Conservation (phyloP, 2,888 invertebrate species). For the Lasiommata megera region DNA sequence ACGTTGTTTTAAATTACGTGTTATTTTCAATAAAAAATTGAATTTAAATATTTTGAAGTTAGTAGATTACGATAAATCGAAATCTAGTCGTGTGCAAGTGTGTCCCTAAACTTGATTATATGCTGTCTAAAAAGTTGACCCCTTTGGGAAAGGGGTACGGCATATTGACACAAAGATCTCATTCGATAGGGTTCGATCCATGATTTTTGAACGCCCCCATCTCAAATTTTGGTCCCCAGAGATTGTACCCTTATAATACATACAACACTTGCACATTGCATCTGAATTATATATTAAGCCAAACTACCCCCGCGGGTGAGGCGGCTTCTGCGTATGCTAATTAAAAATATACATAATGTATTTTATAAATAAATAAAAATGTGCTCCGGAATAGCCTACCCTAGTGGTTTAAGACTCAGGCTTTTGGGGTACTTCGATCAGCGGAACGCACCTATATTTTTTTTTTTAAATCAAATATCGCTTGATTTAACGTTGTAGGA, state of each 20-base stretch:
- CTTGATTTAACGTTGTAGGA: too few species aligned
- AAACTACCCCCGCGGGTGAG: slow-evolving; percentile 51
- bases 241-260: slow-evolving; percentile 56
- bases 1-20: too few species aligned
- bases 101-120: too few species aligned
- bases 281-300: slow-evolving; percentile 61
- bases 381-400: too few species aligned
- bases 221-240: slow-evolving; percentile 63
- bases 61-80: too few species aligned
- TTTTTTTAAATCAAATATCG: too few species aligned
- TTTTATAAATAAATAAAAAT: not conserved
- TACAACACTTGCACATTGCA: slow-evolving; percentile 57
- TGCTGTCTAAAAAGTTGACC: slow-evolving; percentile 14
- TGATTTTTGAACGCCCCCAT: slow-evolving; percentile 69
- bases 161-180: slow-evolving; percentile 34
- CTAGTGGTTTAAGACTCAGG: too few species aligned
- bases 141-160: slow-evolving; percentile 18
- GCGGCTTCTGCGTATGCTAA: slow-evolving; percentile 32
- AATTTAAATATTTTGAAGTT: too few species aligned
- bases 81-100: too few species aligned
- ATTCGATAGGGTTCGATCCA: slow-evolving; percentile 44
- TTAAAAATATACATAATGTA: slow-evolving; percentile 23
- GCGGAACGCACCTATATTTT: too few species aligned
- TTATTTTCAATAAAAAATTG: too few species aligned
- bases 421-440: too few species aligned